Percentiles rank a stretch among this genome's conserved stretches.
Evolutionary conservation across 2,888 invertebrate genomes (phyloP).

Genomic region (Morpho achilles): DNA sequence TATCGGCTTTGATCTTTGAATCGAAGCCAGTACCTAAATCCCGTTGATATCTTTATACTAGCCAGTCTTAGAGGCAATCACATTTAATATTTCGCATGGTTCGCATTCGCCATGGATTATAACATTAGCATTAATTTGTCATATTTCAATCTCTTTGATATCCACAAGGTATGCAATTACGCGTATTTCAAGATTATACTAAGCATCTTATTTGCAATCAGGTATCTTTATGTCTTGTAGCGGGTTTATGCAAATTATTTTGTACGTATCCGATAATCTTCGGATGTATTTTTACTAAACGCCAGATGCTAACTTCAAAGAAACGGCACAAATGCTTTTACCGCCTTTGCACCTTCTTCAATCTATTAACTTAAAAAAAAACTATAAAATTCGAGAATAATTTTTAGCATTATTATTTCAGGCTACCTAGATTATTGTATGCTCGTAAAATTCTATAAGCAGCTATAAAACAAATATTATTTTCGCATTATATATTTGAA

Average conservation of each 20-base stretch:
- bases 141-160: constrained; percentile 36
- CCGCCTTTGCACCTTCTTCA: too few relatives aligned
- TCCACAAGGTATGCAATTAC: constrained; percentile 28
- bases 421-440: too few relatives aligned
- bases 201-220: constrained; percentile 22
- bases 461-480: too few relatives aligned
- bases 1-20: constrained; percentile 62
- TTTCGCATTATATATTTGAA: too few relatives aligned
- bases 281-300: constrained; percentile 7
- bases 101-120: constrained; percentile 29
- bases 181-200: constrained; percentile 30
- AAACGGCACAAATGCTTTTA: not conserved
- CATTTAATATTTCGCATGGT: constrained; percentile 28
- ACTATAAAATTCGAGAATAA: too few relatives aligned
- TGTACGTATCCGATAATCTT: constrained; percentile 6
- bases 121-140: constrained; percentile 36
- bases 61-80: constrained; percentile 32
- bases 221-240: constrained; percentile 10
- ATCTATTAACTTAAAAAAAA: too few relatives aligned
- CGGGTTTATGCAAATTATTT: constrained; percentile 10
- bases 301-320: constrained; percentile 14
- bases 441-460: too few relatives aligned
- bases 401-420: too few relatives aligned
- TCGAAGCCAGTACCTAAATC: constrained; percentile 49
- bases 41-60: constrained; percentile 52